phyloP scores from a whole-genome alignment of 2,113 vertebrate genomes.

The Turdus rufiventris region DNA sequence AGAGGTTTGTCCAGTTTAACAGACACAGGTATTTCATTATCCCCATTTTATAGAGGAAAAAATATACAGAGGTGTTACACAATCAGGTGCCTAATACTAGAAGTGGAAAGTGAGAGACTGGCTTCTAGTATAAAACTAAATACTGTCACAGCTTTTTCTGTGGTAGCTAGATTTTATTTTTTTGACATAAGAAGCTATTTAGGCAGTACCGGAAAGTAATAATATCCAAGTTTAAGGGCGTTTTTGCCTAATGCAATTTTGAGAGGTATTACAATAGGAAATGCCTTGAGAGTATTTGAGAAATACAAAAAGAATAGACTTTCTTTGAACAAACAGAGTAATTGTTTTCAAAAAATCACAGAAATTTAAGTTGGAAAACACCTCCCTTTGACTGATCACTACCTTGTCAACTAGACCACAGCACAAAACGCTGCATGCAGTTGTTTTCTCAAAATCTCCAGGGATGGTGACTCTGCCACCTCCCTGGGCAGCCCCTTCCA shows the following conservation, averaged over 20 bases:
- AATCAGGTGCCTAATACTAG: not conserved
- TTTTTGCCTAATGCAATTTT: constrained; percentile 5
- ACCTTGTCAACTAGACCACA: not conserved
- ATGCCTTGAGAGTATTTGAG: not conserved
- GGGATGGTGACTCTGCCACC: not conserved
- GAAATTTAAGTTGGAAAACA: not conserved
- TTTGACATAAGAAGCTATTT: constrained; percentile 32
- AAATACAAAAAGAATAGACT: not conserved
- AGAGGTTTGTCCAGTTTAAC: not conserved
- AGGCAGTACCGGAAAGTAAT: not conserved
- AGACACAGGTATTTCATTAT: not conserved
- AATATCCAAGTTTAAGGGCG: not conserved
- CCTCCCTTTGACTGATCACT: not conserved
- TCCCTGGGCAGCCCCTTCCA: not conserved
- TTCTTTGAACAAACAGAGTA: not conserved
- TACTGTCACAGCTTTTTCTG: not conserved
- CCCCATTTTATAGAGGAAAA: not conserved
- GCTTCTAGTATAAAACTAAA: not conserved
- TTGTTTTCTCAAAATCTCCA: not conserved
- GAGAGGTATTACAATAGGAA: not conserved
- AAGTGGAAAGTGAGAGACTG: not conserved
- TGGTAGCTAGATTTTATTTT: not conserved
- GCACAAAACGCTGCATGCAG: not conserved
- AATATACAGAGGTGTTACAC: not conserved
- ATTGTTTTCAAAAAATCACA: not conserved